A percentile compares a stretch with the other conserved stretches of the same genome.
These are phyloP conservation scores for Chorisops tibialis DNA, from an alignment of 2,888 invertebrate genomes.

Conservation along the genomic window DNA sequence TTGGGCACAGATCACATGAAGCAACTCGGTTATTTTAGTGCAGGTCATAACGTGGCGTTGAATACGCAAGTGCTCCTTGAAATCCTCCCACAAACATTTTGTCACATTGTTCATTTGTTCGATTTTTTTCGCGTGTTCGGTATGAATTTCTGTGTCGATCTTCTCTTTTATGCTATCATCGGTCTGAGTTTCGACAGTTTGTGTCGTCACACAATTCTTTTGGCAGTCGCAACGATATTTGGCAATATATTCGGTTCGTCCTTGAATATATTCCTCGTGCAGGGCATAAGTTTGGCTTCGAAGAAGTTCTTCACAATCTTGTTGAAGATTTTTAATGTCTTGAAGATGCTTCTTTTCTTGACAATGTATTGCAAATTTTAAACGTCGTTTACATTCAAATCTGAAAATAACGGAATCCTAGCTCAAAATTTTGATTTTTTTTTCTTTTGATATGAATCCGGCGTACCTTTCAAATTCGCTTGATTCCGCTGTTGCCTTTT, in stretches of 20 bases:
- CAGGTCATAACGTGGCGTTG: conserved; percentile 24
- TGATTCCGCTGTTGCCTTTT: neutral
- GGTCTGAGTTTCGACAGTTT: neutral
- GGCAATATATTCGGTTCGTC: neutral
- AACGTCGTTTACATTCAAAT: conserved; percentile 25
- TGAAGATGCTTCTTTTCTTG: conserved; percentile 1
- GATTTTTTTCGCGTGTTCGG: neutral
- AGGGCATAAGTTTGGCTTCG: neutral
- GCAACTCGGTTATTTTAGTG: conserved; percentile 12
- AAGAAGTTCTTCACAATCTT: neutral
- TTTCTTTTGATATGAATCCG: no score
- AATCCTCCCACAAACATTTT: conserved; percentile 21
- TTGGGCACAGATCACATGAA: conserved; percentile 26
- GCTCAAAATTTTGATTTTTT: no score
- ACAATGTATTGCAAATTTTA: conserved; percentile 14
- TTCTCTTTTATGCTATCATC: neutral
- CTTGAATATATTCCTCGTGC: neutral
- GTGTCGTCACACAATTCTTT: neutral
- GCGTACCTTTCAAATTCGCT: conserved; percentile 15
- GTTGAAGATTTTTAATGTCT: neutral
- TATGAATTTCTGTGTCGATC: neutral
- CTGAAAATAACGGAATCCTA: neutral
- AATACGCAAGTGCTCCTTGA: conserved; percentile 19
- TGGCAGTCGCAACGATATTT: neutral
- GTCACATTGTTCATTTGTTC: neutral